Percentiles rank a stretch among this genome's conserved stretches.
Evolutionary conservation across 2,797 vertebrate species (phyloP).

Genomic region (Notamacropus eugenii): DNA sequence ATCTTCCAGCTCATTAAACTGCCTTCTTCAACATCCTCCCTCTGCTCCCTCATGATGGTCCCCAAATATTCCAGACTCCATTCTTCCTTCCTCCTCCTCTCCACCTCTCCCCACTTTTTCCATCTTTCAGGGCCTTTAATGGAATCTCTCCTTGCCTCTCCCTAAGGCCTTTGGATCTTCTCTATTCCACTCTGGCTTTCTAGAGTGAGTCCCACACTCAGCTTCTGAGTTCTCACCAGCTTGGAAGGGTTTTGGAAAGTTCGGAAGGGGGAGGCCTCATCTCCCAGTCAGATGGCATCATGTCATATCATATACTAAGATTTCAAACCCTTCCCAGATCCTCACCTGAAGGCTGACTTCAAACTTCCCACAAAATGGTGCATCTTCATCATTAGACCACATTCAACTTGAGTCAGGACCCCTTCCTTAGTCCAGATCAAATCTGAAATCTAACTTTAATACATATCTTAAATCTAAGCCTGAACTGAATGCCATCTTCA

Average conservation of each 20-base stretch:
- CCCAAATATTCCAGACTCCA: background rate
- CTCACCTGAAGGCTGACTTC: background rate
- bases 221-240: background rate
- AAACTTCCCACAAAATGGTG: background rate
- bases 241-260: background rate
- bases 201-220: background rate
- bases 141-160: background rate
- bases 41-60: background rate
- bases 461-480: background rate
- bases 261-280: background rate
- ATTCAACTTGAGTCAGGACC: background rate
- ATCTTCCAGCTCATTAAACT: background rate
- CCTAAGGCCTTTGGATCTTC: background rate
- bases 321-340: background rate
- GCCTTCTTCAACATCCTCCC: background rate
- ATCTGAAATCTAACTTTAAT: background rate
- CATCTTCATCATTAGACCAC: background rate
- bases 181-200: background rate
- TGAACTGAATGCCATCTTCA: background rate
- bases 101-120: background rate
- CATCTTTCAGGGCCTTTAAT: background rate
- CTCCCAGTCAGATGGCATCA: background rate
- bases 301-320: background rate
- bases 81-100: background rate
- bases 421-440: background rate